These are phyloP conservation scores for Cactoblastis cactorum DNA, from an alignment of 2,888 invertebrate species.

Conservation along the genomic window DNA sequence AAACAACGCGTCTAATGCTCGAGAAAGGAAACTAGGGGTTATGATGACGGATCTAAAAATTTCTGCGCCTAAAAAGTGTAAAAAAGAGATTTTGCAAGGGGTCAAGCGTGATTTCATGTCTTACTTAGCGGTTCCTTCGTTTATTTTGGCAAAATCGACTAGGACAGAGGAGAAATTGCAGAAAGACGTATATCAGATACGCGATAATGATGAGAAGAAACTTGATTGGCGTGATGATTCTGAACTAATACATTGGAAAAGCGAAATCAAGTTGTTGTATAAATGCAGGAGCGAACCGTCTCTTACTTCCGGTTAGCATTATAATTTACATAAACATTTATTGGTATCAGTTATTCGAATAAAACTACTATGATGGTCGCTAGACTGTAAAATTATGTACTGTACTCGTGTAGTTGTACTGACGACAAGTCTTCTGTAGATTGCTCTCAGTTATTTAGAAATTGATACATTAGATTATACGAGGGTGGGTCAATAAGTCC, in stretches of 20 bases:
- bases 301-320: conserved; percentile 44
- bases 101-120: conserved; percentile 33
- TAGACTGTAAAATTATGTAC: no score
- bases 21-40: conserved; percentile 13
- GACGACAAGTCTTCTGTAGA: no score
- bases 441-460: no score
- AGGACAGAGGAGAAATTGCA: conserved; percentile 37
- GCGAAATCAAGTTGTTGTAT: conserved; percentile 56
- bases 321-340: no score
- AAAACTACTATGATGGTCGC: no score
- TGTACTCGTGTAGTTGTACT: no score
- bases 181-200: conserved; percentile 36
- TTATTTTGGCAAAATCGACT: conserved; percentile 41
- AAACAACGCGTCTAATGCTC: conserved; percentile 15
- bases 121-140: conserved; percentile 29
- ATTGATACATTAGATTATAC: no score
- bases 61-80: conserved; percentile 16
- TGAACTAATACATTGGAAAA: not conserved
- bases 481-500: no score
- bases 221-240: not conserved
- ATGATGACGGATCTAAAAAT: conserved; percentile 17
- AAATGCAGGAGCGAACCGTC: conserved; percentile 54
- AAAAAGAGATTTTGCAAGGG: conserved; percentile 20
- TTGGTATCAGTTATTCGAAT: no score
- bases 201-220: conserved; percentile 17